Evolutionary conservation across 2,797 vertebrate species (phyloP), one percentile per base, ranked within the genome.

Genomic region (Chiroxiphia lanceolata): DNA sequence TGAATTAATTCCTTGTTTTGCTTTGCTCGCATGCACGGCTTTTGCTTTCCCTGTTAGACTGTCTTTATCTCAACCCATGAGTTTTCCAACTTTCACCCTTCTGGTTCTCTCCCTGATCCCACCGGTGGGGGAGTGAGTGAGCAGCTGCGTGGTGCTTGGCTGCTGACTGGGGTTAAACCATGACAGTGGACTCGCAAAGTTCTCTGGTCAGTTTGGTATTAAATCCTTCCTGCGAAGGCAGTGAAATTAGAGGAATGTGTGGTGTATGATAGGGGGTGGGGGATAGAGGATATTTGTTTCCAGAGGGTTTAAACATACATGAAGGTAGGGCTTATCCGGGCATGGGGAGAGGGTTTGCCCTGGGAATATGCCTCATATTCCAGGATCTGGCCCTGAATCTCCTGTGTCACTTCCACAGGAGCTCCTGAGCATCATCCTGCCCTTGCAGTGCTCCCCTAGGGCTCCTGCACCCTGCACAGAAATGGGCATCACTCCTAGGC

Each of bases 241-340:
- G 53, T n/a, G 48, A 44, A 72, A 54, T 85, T 2, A 63, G 71
- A 34, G 7, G 38, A 40, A 16, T 2, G 7, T 36, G 21, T 56
- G 26, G 34, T 38, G 60, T 74, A 33, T 34, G 72, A 19, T 2
- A 38, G 40, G 11, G 13, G 19, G 3, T n/a, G 7, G 22, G 12
- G 36, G 34, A 75, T 47, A 25, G 51, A 54, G 11, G 29, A 2
- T 26, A 15, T 42, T 70, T 67, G 23, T 53, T 80, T 76, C 40
- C 22, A 21, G 29, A 7, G 18, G 1, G 0, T 23, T 83, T 79
- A 67, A 72, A 42, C 20, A 8, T 15, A 12, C 0, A 0, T 3
- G 25, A 42, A 64, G 68, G 26, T 34, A 29, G 34, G 4, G 60
- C 0, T 65, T 68, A 31, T 15, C 36, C 25, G 44, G 76, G 36